Percentiles rank a stretch among this genome's conserved stretches.
These are phyloP conservation scores for Ginglymostoma cirratum DNA, from an alignment of 2,113 vertebrate species.

Conservation along the genomic window DNA sequence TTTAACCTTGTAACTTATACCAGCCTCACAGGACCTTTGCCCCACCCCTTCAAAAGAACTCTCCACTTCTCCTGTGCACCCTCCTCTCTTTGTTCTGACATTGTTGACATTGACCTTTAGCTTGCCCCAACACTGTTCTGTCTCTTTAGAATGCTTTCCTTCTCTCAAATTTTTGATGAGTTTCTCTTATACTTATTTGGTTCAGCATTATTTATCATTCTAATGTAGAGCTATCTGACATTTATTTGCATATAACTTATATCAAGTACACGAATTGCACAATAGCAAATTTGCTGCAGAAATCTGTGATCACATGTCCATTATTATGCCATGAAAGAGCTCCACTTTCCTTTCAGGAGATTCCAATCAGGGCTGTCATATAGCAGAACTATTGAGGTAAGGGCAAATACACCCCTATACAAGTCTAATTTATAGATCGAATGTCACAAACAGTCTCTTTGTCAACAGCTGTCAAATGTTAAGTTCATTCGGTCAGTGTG, in stretches of 20 bases:
- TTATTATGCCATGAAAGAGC: too few species aligned
- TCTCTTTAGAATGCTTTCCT: not conserved
- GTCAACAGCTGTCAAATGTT: too few species aligned
- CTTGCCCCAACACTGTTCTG: not conserved
- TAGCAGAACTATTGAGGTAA: not conserved
- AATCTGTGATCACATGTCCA: not conserved
- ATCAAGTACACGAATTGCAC: not conserved
- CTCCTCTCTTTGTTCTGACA: not conserved
- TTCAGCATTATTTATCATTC: not conserved
- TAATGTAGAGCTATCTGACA: not conserved
- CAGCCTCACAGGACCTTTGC: not conserved
- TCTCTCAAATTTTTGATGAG: not conserved
- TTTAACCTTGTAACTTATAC: not conserved
- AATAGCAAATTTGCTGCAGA: not conserved
- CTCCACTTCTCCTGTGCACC: not conserved
- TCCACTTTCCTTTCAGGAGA: too few species aligned
- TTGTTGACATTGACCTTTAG: not conserved
- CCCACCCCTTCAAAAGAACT: not conserved
- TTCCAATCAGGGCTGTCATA: not conserved
- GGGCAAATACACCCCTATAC: not conserved
- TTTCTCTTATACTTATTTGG: not conserved
- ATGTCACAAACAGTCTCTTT: too few species aligned
- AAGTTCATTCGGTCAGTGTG: too few species aligned
- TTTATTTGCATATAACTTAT: not conserved
- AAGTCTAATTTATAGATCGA: too few species aligned